Evolutionary conservation across 2,888 invertebrate species (phyloP).

Genomic region (Pilophorus perplexus): DNA sequence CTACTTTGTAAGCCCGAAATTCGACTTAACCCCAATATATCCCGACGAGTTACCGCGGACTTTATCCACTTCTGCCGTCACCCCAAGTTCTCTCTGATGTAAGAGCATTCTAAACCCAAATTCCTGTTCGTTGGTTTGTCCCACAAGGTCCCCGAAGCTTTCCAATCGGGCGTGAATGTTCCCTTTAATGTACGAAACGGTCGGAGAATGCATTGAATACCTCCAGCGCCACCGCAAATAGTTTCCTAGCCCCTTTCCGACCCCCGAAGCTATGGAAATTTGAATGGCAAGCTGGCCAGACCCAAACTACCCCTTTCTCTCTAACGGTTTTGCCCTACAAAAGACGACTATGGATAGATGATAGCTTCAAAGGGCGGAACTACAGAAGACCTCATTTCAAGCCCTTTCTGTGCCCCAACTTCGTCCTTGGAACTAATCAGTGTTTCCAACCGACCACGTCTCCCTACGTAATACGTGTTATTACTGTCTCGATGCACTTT

Average conservation of each 20-base stretch:
- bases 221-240: slow-evolving; percentile 21
- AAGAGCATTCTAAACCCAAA: not conserved
- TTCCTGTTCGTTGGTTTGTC: not conserved
- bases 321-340: too few relatives aligned
- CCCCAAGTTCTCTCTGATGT: not conserved
- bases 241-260: slow-evolving; percentile 12
- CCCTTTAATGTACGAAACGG: slow-evolving; percentile 29
- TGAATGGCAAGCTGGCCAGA: slow-evolving; percentile 1
- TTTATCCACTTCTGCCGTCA: too few relatives aligned
- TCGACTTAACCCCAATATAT: too few relatives aligned
- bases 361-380: slow-evolving; percentile 24
- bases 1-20: too few relatives aligned
- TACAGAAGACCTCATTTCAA: slow-evolving; percentile 26
- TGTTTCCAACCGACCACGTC: slow-evolving; percentile 21
- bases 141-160: not conserved
- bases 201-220: slow-evolving; percentile 27
- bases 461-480: slow-evolving; percentile 14
- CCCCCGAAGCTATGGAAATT: not conserved
- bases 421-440: slow-evolving; percentile 34
- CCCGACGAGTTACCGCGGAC: too few relatives aligned
- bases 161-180: not conserved
- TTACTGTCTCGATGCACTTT: slow-evolving; percentile 30
- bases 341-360: not conserved
- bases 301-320: slow-evolving; percentile 4
- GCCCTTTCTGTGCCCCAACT: too few relatives aligned